phyloP scores from a whole-genome alignment of 2,888 invertebrate genomes.

The Hypsopygia costalis region DNA sequence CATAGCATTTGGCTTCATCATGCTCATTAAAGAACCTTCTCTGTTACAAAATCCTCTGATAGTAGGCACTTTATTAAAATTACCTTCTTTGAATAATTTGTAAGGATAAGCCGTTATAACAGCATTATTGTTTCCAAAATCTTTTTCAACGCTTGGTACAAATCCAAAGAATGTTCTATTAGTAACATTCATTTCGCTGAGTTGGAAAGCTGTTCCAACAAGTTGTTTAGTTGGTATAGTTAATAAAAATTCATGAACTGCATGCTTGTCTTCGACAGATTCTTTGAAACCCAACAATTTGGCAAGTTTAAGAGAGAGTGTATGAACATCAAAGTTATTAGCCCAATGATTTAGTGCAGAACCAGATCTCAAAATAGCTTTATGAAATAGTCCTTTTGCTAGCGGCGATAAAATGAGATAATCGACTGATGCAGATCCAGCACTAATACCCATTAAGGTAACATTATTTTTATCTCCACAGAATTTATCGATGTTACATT shows the following conservation, averaged over 20 bases:
- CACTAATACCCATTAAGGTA: slow-evolving; percentile 48
- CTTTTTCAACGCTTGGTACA: slow-evolving; percentile 48
- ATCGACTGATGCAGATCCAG: slow-evolving; percentile 47
- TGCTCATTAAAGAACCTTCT: slow-evolving; percentile 57
- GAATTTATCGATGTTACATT: slow-evolving; percentile 44
- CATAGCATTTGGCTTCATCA: slow-evolving; percentile 27
- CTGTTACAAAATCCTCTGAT: slow-evolving; percentile 69
- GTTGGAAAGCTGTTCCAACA: slow-evolving; percentile 21
- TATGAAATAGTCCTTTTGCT: slow-evolving; percentile 47
- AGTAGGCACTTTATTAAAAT: slow-evolving; percentile 54
- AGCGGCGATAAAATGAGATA: slow-evolving; percentile 41
- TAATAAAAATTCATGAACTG: slow-evolving; percentile 31
- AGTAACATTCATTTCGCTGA: slow-evolving; percentile 18
- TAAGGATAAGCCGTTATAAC: slow-evolving; percentile 49
- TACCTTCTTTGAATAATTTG: slow-evolving; percentile 48
- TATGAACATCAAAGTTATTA: slow-evolving; percentile 32
- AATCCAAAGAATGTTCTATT: slow-evolving; percentile 38
- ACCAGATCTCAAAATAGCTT: slow-evolving; percentile 51
- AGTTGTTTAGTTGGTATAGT: slow-evolving; percentile 22
- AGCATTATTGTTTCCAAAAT: slow-evolving; percentile 35
- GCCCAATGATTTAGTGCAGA: slow-evolving; percentile 48
- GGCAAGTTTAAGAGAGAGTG: slow-evolving; percentile 28
- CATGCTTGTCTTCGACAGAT: slow-evolving; percentile 23
- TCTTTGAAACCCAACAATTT: slow-evolving; percentile 34
- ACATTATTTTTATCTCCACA: slow-evolving; percentile 48